A percentile compares a stretch with the other conserved stretches of the same genome.
Evolutionary conservation across 2,797 vertebrate species (phyloP).

Genomic region (Karalla daura): DNA sequence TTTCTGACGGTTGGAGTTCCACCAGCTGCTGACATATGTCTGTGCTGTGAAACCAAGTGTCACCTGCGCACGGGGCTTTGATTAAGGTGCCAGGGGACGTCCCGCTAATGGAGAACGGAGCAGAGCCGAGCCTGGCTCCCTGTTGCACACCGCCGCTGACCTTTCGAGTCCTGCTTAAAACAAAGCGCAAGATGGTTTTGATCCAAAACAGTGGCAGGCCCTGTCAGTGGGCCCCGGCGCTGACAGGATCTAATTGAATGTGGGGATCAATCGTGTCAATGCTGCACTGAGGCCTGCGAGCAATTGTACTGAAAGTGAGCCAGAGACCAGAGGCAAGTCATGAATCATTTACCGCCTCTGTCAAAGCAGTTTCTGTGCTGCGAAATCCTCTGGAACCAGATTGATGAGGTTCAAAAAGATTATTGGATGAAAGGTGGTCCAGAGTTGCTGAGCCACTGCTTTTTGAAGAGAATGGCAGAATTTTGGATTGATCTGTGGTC

Average conservation of each 20-base stretch:
- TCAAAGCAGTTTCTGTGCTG: neutral
- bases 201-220: neutral
- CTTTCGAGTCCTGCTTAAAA: neutral
- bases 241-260: neutral
- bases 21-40: no score
- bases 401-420: neutral
- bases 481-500: no score
- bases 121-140: neutral
- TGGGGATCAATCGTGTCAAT: neutral
- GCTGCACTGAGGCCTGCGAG: neutral
- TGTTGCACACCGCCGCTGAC: neutral
- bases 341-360: neutral
- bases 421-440: neutral
- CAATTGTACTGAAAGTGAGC: no score
- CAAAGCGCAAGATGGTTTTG: neutral
- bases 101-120: neutral
- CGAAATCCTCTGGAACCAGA: neutral
- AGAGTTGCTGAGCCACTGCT: no score
- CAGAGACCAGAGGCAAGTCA: neutral
- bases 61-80: no score
- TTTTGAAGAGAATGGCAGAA: no score
- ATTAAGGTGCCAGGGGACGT: neutral
- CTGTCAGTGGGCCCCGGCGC: neutral
- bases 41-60: no score
- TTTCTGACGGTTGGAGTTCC: no score